phyloP scores from a whole-genome alignment of 2,797 vertebrate genomes.

The Gallinago solitaria region DNA sequence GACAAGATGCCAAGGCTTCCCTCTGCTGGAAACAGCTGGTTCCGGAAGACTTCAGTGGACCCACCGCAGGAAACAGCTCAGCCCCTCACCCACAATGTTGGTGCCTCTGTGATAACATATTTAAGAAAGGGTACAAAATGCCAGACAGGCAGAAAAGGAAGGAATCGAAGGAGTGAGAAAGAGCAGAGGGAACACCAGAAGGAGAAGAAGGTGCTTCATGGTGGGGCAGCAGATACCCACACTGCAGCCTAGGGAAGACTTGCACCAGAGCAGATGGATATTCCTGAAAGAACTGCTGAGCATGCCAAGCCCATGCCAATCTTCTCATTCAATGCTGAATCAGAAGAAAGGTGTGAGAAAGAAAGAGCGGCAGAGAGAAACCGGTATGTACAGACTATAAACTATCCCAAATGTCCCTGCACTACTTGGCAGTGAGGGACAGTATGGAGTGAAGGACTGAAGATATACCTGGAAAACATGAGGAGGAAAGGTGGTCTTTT shows the following conservation, averaged over 20 bases:
- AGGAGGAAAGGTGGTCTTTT: neutral
- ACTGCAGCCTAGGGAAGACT: neutral
- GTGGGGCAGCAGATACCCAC: neutral
- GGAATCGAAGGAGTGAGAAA: neutral
- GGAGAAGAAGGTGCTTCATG: neutral
- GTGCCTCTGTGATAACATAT: neutral
- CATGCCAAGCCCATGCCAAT: neutral
- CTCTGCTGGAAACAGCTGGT: neutral
- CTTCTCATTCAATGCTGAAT: neutral
- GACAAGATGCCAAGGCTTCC: neutral
- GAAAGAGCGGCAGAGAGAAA: neutral
- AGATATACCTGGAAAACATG: neutral
- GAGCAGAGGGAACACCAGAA: neutral
- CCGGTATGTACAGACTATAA: neutral
- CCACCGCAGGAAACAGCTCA: neutral
- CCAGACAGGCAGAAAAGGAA: neutral
- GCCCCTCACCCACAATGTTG: neutral
- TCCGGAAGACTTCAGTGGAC: neutral
- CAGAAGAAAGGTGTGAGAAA: neutral
- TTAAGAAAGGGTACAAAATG: neutral
- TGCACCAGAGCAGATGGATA: accelerated
- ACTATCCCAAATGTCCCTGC: neutral
- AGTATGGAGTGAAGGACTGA: neutral
- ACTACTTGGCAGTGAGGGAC: neutral
- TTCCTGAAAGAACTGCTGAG: neutral